Evolutionary conservation across 2,113 vertebrate species (phyloP).

Genomic region (Gymnogyps californianus): DNA sequence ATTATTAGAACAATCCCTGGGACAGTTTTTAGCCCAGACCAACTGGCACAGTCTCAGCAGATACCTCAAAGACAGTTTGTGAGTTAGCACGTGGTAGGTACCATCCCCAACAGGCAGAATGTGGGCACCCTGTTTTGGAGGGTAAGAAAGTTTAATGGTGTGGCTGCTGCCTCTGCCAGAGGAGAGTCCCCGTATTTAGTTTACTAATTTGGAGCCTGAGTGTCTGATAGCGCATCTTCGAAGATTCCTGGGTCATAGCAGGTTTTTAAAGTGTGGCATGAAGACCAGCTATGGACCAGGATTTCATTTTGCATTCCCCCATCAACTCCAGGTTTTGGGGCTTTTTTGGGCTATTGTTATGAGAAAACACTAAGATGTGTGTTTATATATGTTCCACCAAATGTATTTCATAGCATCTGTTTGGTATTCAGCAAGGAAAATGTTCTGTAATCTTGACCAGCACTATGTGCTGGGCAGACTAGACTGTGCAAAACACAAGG

Average conservation of each 20-base stretch:
- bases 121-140: not conserved
- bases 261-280: not conserved
- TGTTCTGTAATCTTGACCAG: slow-evolving; percentile 28
- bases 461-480: not conserved
- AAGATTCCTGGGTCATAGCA: not conserved
- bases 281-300: not conserved
- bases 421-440: slow-evolving; percentile 36
- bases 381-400: not conserved
- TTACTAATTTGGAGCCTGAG: not conserved
- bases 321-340: not conserved
- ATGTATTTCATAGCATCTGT: slow-evolving; percentile 20
- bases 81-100: not conserved
- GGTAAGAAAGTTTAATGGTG: not conserved
- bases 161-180: not conserved
- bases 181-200: not conserved
- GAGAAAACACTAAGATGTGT: not conserved
- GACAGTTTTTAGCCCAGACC: not conserved
- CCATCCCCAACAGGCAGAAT: not conserved
- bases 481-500: not conserved
- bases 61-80: not conserved
- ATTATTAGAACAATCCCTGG: not conserved
- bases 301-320: not conserved
- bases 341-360: not conserved
- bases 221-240: rapidly evolving
- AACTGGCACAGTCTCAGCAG: not conserved